Base-by-base conservation (phyloP, 2,888 invertebrate species). In the Exocentrus adspersus region DNA sequence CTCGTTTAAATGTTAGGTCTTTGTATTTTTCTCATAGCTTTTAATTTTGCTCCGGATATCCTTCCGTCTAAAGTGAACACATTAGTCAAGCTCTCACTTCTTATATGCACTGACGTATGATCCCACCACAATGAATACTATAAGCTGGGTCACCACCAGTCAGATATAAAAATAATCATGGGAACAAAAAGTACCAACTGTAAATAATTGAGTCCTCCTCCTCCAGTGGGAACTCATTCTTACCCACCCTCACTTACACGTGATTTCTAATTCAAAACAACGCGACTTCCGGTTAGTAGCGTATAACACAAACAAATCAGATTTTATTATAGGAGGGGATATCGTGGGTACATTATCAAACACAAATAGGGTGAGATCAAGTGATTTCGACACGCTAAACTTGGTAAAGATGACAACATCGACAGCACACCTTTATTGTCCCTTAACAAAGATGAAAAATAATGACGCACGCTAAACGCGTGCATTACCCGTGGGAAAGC, bases 401-500 rank as follows among this genome's bases (percentile, higher is more conserved):
- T 61, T 28, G 41, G 59, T 54, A 32, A 53, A 59, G 62, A 53
- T 53, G 61, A 61, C 61, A 61, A 62, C 62, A 67, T 53, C 61
- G n/a, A n/a, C n/a, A n/a, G n/a, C n/a, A n/a, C n/a, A n/a, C n/a
- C 43, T 59, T 37, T 60, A 53, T 63, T 60, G 63, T 65, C 17
- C 48, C 56, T 30, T 50, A 67, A 57, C 63, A 66, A 41, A 48
- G 48, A 53, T 42, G 37, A 51, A 60, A 59, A 56, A 64, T 65
- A 67, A 67, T 58, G 74, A 71, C 75, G 72, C 65, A 68, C 57
- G 72, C 64, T 68, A 28, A 63, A 67, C 72, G 70, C 72, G 72
- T 72, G 73, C 51, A 63, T 64, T 68, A 70, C 73, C 73, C 75
- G 75, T 75, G 75, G 75, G 75, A 75, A 75, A 51, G 58, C 52